Conservation (phyloP, 1,140 invertebrate genomes). For the Wasmannia auropunctata region DNA sequence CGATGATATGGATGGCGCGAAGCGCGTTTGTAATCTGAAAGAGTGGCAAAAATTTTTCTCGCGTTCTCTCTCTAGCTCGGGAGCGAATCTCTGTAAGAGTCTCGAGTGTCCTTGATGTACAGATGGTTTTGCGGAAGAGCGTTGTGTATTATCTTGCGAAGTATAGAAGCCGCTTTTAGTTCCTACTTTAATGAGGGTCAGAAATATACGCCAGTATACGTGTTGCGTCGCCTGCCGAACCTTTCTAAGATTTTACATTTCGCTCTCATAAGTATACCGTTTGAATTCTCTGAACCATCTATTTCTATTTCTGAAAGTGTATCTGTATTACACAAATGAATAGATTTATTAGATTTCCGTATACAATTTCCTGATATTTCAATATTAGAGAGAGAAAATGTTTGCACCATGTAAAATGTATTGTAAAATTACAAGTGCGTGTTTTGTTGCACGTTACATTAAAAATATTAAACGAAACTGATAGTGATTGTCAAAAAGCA, state of each 20-base stretch:
- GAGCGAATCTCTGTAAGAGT: background rate
- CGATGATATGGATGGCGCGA: background rate
- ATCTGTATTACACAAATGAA: background rate
- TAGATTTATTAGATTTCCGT: background rate
- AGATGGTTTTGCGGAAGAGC: background rate
- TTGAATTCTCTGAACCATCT: background rate
- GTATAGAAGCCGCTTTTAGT: conserved; percentile 1
- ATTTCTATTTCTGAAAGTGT: background rate
- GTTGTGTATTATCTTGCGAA: background rate
- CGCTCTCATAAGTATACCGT: background rate
- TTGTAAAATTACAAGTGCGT: background rate
- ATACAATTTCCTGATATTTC: background rate
- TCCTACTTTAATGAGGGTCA: conserved; percentile 21
- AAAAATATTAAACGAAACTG: background rate
- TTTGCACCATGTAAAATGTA: background rate
- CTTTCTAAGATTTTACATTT: conserved; percentile 8
- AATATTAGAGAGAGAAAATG: background rate
- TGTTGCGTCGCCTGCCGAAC: conserved; percentile 1
- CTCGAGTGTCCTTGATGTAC: background rate
- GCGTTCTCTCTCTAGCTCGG: background rate
- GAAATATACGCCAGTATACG: background rate
- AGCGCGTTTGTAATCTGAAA: background rate
- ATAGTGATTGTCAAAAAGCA: background rate
- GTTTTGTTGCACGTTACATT: background rate
- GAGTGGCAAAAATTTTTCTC: background rate